A percentile compares a stretch with the other conserved stretches of the same genome.
phyloP scores from a whole-genome alignment of 2,113 vertebrate genomes.

The Ovis canadensis region DNA sequence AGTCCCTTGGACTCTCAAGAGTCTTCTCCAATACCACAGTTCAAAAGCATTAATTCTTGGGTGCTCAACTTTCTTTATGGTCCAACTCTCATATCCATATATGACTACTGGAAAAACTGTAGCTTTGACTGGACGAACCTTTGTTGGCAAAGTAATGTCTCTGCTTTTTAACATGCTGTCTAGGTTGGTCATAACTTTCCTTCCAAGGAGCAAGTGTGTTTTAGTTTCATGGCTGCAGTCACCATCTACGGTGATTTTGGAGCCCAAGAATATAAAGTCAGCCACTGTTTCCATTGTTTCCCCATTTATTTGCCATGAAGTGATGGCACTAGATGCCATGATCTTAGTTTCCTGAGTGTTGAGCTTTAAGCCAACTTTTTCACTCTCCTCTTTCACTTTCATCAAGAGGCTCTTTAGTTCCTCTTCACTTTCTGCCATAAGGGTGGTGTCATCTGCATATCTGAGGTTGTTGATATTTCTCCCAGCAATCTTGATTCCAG shows the following conservation, averaged over 20 bases:
- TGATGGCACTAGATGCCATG: neutral
- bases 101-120: neutral
- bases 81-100: neutral
- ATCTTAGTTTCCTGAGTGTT: neutral
- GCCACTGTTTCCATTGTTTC: neutral
- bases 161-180: neutral
- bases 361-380: neutral
- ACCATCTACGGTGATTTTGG: neutral
- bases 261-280: neutral
- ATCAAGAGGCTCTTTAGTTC: neutral
- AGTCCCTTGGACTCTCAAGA: neutral
- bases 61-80: neutral
- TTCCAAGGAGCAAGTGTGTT: neutral
- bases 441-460: neutral
- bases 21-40: neutral
- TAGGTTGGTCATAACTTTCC: neutral
- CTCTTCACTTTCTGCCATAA: neutral
- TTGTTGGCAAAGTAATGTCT: neutral
- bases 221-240: neutral
- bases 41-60: neutral
- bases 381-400: neutral
- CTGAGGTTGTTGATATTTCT: neutral
- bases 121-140: neutral
- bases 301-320: neutral
- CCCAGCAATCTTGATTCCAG: neutral